Evolutionary conservation across 2,113 vertebrate genomes (phyloP).

Genomic region (Athene noctua): DNA sequence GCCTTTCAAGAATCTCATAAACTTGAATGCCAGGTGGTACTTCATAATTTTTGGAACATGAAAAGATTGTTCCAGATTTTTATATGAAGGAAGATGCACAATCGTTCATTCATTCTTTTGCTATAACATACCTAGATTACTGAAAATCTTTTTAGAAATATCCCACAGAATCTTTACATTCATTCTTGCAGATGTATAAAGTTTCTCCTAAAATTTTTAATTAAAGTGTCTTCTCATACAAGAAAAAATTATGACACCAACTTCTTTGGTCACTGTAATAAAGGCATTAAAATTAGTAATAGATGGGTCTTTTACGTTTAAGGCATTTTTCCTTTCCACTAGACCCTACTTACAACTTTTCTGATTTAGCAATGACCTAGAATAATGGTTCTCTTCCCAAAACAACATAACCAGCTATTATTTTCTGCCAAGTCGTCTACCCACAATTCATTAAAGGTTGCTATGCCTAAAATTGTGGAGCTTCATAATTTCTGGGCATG

Average conservation of each 20-base stretch:
- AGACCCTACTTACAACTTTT: not conserved
- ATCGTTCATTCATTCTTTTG: not conserved
- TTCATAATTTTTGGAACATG: not conserved
- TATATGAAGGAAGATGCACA: not conserved
- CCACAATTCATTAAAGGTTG: not conserved
- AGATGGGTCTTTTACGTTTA: not conserved
- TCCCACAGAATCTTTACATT: not conserved
- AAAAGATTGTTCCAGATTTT: not conserved
- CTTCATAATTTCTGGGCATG: constrained; percentile 16
- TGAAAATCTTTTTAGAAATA: not conserved
- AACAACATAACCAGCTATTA: not conserved
- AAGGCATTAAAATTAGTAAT: not conserved
- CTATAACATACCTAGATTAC: not conserved
- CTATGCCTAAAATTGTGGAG: not conserved
- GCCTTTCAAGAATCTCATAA: not conserved
- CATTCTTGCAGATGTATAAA: not conserved
- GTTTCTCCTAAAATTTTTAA: not conserved
- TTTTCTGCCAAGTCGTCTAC: not conserved
- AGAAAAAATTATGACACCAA: not conserved
- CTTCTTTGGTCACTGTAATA: not conserved
- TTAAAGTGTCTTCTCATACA: not conserved
- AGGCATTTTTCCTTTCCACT: not conserved
- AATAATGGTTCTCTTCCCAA: not conserved
- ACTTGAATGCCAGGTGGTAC: not conserved
- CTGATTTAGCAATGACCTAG: not conserved